Conservation (phyloP, 2,888 invertebrate species). For the Ormyrus thymus region DNA sequence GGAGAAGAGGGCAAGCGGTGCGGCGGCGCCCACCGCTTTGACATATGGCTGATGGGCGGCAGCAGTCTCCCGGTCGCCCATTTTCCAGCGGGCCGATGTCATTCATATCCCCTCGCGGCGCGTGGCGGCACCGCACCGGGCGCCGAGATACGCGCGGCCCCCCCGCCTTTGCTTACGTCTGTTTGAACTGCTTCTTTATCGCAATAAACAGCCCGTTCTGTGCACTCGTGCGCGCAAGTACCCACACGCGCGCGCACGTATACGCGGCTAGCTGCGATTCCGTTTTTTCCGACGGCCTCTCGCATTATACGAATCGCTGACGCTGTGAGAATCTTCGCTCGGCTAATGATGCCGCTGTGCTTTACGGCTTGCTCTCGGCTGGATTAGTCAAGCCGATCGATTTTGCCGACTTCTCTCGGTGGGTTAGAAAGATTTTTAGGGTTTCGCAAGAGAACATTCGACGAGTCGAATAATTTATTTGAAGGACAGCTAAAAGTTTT, state of each 20-base stretch:
- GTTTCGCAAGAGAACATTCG: too few species aligned
- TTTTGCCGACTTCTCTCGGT: too few species aligned
- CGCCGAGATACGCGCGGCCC: slow-evolving; percentile 33
- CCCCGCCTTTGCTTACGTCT: slow-evolving; percentile 53
- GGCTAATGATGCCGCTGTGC: slow-evolving; percentile 15
- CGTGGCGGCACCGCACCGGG: not conserved
- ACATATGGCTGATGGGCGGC: slow-evolving; percentile 70
- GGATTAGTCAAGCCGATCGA: too few species aligned
- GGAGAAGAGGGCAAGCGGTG: too few species aligned
- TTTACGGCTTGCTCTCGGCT: too few species aligned
- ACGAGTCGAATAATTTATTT: too few species aligned
- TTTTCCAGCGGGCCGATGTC: slow-evolving; percentile 40
- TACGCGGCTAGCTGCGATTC: not conserved
- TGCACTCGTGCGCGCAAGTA: slow-evolving; percentile 49
- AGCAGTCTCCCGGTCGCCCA: slow-evolving; percentile 53
- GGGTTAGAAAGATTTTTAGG: too few species aligned
- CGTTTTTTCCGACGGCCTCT: not conserved
- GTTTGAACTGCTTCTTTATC: slow-evolving; percentile 67
- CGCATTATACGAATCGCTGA: slow-evolving; percentile 12
- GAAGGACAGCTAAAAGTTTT: too few species aligned
- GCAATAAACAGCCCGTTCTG: slow-evolving; percentile 61
- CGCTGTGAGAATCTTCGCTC: slow-evolving; percentile 26
- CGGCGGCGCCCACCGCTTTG: slow-evolving; percentile 58
- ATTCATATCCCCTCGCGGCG: slow-evolving; percentile 21
- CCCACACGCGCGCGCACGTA: not conserved